Conservation (phyloP, 2,888 invertebrate genomes). For the Apodemia hepburni region DNA sequence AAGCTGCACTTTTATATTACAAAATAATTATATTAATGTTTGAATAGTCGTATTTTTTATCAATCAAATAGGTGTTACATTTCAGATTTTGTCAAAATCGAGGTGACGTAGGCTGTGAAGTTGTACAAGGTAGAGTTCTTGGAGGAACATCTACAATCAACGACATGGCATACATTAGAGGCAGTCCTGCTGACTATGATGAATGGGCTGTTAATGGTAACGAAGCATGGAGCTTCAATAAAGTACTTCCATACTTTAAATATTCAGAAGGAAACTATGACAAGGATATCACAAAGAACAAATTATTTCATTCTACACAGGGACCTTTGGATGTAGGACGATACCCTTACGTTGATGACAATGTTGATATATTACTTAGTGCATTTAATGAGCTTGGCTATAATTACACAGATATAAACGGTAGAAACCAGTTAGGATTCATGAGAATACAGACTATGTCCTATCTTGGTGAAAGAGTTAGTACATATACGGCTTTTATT, state of each 20-base stretch:
- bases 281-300: slow-evolving; percentile 66
- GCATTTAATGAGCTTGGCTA: slow-evolving; percentile 67
- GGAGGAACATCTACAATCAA: slow-evolving; percentile 69
- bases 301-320: slow-evolving; percentile 63
- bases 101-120: slow-evolving; percentile 53
- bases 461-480: slow-evolving; percentile 68
- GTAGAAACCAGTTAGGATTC: slow-evolving; percentile 64
- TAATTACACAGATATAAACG: slow-evolving; percentile 70
- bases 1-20: too few relatives aligned
- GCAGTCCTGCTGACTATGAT: slow-evolving; percentile 68
- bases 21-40: neutral
- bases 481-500: slow-evolving; percentile 65
- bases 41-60: neutral
- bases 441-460: slow-evolving; percentile 71
- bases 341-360: slow-evolving; percentile 65
- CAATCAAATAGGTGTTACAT: slow-evolving; percentile 22
- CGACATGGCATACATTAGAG: slow-evolving; percentile 70
- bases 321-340: slow-evolving; percentile 69
- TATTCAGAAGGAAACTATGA: slow-evolving; percentile 74
- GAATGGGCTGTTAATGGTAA: slow-evolving; percentile 68
- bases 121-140: slow-evolving; percentile 64
- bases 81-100: slow-evolving; percentile 68
- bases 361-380: slow-evolving; percentile 63
- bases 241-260: slow-evolving; percentile 67
- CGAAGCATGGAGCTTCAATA: slow-evolving; percentile 62